These are phyloP conservation scores for Coremacera marginata DNA, from an alignment of 2,888 invertebrate species.

Conservation along the genomic window DNA sequence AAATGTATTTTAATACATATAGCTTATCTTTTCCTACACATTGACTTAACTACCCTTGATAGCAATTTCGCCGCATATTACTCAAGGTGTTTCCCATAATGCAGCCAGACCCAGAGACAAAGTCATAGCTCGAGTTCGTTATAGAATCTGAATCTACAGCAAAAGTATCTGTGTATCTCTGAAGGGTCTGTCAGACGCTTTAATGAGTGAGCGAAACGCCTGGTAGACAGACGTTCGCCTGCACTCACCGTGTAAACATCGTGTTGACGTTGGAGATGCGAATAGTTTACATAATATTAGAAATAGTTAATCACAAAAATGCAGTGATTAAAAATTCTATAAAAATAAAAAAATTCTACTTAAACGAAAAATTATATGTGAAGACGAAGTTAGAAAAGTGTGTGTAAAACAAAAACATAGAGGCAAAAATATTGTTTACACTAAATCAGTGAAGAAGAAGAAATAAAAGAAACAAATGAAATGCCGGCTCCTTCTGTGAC, in stretches of 20 bases:
- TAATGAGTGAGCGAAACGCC: slow-evolving; percentile 4
- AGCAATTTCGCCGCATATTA: background rate
- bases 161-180: slow-evolving; percentile 9
- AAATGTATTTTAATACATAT: background rate
- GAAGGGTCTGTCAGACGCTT: background rate
- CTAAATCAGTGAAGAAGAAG: background rate
- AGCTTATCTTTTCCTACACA: background rate
- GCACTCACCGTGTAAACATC: slow-evolving; percentile 36
- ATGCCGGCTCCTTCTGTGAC: background rate
- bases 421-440: no score
- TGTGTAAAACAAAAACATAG: no score
- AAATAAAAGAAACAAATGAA: background rate
- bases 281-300: no score
- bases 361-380: background rate
- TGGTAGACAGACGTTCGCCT: slow-evolving; percentile 37
- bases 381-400: no score
- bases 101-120: background rate
- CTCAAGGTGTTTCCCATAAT: slow-evolving; percentile 33
- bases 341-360: background rate
- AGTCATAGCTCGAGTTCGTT: background rate
- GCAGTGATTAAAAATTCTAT: background rate
- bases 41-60: background rate
- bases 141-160: background rate
- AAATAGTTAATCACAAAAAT: background rate
- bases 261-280: background rate